Percentiles rank a stretch among this genome's conserved stretches.
phyloP scores from a whole-genome alignment of 2,888 invertebrate species.

The Drosophila lutescens region DNA sequence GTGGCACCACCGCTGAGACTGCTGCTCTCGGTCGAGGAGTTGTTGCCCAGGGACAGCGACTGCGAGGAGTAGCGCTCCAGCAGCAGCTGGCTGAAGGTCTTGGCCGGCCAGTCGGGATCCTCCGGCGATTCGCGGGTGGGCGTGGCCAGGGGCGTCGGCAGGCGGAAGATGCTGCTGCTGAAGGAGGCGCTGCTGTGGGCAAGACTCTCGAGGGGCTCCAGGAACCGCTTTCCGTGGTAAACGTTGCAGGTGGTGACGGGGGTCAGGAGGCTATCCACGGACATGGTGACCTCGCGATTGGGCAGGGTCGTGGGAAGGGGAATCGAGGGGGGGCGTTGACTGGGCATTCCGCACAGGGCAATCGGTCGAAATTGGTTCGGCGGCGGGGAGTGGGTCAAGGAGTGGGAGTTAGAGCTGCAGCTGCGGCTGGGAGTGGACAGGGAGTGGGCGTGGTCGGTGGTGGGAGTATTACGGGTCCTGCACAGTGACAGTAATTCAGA shows the following conservation, averaged over 20 bases:
- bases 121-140: conserved; percentile 49
- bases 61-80: conserved; percentile 50
- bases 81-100: conserved; percentile 65
- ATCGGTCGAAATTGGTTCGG: conserved; percentile 66
- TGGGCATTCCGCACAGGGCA: conserved; percentile 32
- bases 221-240: conserved; percentile 80
- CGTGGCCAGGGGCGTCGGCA: conserved; percentile 65
- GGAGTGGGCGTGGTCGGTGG: conserved; percentile 17
- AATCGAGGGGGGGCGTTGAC: not conserved
- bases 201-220: conserved; percentile 73
- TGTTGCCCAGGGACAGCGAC: conserved; percentile 22
- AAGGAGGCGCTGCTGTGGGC: conserved; percentile 71
- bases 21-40: conserved; percentile 69
- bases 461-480: conserved; percentile 33
- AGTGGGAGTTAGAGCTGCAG: conserved; percentile 12
- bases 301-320: conserved; percentile 5
- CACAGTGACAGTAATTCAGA: conserved; percentile 63
- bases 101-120: conserved; percentile 66
- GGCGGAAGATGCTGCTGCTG: conserved; percentile 67
- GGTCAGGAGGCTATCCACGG: conserved; percentile 51
- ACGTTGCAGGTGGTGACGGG: conserved; percentile 58
- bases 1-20: conserved; percentile 44
- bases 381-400: conserved; percentile 40
- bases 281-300: conserved; percentile 46
- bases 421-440: conserved; percentile 12